Base-by-base conservation (phyloP, 2,113 vertebrate genomes). In the Coregonus clupeaformis region DNA sequence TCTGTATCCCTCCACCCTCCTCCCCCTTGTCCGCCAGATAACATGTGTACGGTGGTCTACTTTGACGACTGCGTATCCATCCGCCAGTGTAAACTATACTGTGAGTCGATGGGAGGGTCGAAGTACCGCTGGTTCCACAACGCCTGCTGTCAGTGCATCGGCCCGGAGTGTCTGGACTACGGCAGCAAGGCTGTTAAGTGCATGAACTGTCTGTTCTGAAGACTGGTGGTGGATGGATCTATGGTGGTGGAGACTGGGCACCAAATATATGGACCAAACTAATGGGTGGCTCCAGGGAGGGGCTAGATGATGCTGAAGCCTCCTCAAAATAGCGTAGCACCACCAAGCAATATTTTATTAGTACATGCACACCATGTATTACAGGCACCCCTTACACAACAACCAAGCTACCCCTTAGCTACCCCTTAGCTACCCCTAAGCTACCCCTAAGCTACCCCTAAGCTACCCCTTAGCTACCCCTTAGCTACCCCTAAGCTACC, bases 101-200 rank as follows among this genome's bases (percentile, higher is more conserved):
- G 98, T 0, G 96, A 98, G 91, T 98, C 98, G 72, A 98, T 99
- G 97, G 98, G 98, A 27, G 97, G 97, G 3, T 98, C 98, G 80
- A 99, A 99, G 76, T 99, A 99, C 81, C 95, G 97, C 74, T 99
- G 98, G 98, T 99, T 99, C 82, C 98, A 99, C 90, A 99, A 99
- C 27, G 98, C 98, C 83, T 99, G 98, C 94, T 99, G 98, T 6
- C 96, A 99, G 90, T 99, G 98, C 77, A 94, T 99, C 1, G 98
- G 98, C 0, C 98, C 98, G 0, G 97, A 99, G 75, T 99, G 98
- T 69, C 92, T 98, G 49, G 97, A 99, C 90, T 99, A 99, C 0
- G 98, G 98, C 85, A 99, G 97, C 86, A 99, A 98, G 87, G 92
- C 94, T 6, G 97, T 99, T 80, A 97, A 98, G 82, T 99, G 98